phyloP scores from a whole-genome alignment of 64 coral and sea anemone species.

The Anthopleura sola region DNA sequence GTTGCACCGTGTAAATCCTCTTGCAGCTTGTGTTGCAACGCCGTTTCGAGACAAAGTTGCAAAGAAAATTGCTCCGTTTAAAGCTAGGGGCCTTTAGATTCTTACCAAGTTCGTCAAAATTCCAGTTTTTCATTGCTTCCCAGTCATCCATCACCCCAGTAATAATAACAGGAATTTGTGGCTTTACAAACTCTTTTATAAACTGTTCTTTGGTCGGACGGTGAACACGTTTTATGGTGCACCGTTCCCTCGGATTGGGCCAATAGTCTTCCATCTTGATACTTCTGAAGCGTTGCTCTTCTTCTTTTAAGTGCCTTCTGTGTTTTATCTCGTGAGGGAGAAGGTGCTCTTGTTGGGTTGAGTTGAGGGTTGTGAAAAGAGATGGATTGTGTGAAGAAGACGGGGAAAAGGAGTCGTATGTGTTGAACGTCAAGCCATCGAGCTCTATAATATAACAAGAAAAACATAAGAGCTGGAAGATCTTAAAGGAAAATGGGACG shows the following conservation, averaged over 20 bases:
- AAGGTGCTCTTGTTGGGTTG: not conserved
- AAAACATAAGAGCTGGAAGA: not conserved
- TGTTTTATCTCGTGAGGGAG: constrained; percentile 62
- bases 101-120: constrained; percentile 72
- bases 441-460: not conserved
- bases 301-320: constrained; percentile 21
- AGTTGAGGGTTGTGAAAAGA: constrained; percentile 12
- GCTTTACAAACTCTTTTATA: constrained; percentile 41
- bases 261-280: constrained; percentile 38
- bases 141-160: constrained; percentile 69
- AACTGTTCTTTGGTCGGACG: constrained; percentile 56
- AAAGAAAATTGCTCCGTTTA: no score
- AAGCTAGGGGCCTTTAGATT: not conserved
- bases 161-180: constrained; percentile 63
- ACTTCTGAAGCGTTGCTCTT: constrained; percentile 25
- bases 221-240: constrained; percentile 49
- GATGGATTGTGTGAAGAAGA: not conserved
- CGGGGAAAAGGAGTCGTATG: constrained; percentile 20
- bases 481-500: no score
- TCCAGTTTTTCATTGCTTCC: constrained; percentile 56
- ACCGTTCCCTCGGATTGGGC: not conserved
- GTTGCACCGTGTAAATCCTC: no score
- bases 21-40: no score
- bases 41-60: no score
- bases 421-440: not conserved